Base-by-base conservation (phyloP, 2,797 vertebrate species). In the Melanotaenia parkinsoni region DNA sequence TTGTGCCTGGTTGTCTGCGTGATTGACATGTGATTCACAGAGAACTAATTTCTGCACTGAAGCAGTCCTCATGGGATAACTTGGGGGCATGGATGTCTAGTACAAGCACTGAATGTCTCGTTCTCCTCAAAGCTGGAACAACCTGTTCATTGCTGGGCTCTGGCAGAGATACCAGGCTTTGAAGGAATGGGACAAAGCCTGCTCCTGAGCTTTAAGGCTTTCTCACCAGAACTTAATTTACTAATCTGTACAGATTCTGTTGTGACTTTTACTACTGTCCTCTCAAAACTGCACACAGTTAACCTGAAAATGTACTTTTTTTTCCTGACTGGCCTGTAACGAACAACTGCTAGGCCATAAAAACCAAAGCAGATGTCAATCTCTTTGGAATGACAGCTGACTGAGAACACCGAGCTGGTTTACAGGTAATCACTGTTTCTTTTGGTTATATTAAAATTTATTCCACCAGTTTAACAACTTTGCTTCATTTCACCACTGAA, bases 61-160 rank as follows among this genome's bases (percentile, higher is more conserved):
- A 68, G 51, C 63, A 72, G 61, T 51, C 32, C 14, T 56, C 8
- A 26, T 35, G 22, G 22, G 10, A 62, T 72, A 58, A 70, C 74
- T 51, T 58, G 9, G 37, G 67, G 63, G 45, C 9, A 57, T 63
- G 67, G 50, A 57, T 32, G 40, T 67, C 74, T 54, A 43, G 24
- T 56, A 45, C 20, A 59, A 61, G 58, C 22, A 73, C 57, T 65
- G 60, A 77, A 82, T 70, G 61, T 74, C 60, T 75, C 67, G 33
- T 79, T 82, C 37, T 69, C 63, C 38, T 75, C 22, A 45, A 58
- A 67, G 33, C 63, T 73, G 71, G 67, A 83, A 84, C 63, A 77
- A 37, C 33, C 2, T 74, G 70, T 74, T 83, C 57, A 53, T 76
- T 60, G 53, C 58, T 54, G 64, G 24, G 33, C 40, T 83, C 60